phyloP scores from a whole-genome alignment of 2,888 invertebrate species.

The Platycheirus albimanus region DNA sequence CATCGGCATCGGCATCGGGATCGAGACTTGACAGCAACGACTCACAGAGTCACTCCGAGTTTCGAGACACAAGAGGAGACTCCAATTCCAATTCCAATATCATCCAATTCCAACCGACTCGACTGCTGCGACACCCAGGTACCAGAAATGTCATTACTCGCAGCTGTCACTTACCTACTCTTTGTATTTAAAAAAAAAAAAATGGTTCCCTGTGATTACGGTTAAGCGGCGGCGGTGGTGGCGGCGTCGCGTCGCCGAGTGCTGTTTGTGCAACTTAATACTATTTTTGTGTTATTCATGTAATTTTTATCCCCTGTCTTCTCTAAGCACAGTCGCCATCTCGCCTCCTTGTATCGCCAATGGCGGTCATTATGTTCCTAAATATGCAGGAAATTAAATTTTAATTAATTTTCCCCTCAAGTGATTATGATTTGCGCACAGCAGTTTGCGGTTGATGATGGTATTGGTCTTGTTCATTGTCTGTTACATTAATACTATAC shows the following conservation, averaged over 20 bases:
- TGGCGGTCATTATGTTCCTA: slow-evolving; percentile 7
- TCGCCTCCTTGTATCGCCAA: neutral
- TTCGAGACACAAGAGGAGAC: slow-evolving; percentile 7
- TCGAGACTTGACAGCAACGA: slow-evolving; percentile 40
- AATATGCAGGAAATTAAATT: slow-evolving; percentile 46
- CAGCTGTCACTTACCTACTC: slow-evolving; percentile 57
- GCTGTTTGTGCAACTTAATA: slow-evolving; percentile 56
- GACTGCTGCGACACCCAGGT: too few relatives aligned
- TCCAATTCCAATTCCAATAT: slow-evolving; percentile 3
- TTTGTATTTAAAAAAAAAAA: slow-evolving; percentile 17
- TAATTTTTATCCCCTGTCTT: slow-evolving; percentile 2
- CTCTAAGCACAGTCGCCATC: neutral
- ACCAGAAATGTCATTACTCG: slow-evolving; percentile 64
- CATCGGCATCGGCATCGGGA: too few relatives aligned
- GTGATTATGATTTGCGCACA: slow-evolving; percentile 36
- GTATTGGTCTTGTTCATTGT: too few relatives aligned
- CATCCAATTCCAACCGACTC: too few relatives aligned
- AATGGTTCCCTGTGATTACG: slow-evolving; percentile 49
- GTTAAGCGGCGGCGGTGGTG: too few relatives aligned
- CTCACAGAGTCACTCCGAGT: slow-evolving; percentile 1
- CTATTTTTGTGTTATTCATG: slow-evolving; percentile 19
- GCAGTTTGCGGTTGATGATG: slow-evolving; percentile 53
- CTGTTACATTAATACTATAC: neutral
- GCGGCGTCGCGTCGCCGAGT: too few relatives aligned
- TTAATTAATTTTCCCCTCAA: slow-evolving; percentile 54